Percentiles rank a stretch among this genome's conserved stretches.
These are phyloP conservation scores for Puma concolor DNA, from an alignment of 2,113 vertebrate genomes.

Conservation along the genomic window DNA sequence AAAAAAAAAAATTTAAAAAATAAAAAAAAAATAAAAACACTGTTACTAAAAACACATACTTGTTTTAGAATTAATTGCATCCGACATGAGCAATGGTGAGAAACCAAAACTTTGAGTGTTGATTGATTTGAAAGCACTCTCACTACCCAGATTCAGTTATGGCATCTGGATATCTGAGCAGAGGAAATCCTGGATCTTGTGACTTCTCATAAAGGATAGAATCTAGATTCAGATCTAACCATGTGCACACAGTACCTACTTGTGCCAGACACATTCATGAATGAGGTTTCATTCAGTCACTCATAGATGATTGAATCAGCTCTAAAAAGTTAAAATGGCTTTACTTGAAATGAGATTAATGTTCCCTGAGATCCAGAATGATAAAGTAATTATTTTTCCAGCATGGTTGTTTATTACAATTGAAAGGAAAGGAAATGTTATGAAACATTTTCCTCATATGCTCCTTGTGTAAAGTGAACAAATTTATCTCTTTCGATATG, in stretches of 20 bases:
- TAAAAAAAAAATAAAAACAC: background rate
- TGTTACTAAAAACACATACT: background rate
- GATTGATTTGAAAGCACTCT: background rate
- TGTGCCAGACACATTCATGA: background rate
- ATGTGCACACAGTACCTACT: background rate
- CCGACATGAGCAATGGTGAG: background rate
- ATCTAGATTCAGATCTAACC: background rate
- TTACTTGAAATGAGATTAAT: conserved; percentile 61
- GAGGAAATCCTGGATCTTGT: background rate
- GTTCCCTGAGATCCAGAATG: conserved; percentile 12
- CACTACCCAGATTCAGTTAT: background rate
- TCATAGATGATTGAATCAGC: background rate
- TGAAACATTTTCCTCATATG: conserved; percentile 53
- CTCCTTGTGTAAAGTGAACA: conserved; percentile 2
- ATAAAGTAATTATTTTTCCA: conserved; percentile 60
- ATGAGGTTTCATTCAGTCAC: background rate
- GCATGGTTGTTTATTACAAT: conserved; percentile 39
- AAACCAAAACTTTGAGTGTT: background rate
- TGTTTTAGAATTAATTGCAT: conserved; percentile 36
- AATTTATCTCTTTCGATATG: conserved; percentile 48
- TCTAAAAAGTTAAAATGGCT: conserved; percentile 43
- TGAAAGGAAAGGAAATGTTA: conserved; percentile 44
- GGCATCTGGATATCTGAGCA: background rate
- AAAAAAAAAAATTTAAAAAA: no score
- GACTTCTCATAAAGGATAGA: background rate